These are phyloP conservation scores for Acanthoscelides obtectus DNA, from an alignment of 2,888 invertebrate genomes.

Conservation along the genomic window DNA sequence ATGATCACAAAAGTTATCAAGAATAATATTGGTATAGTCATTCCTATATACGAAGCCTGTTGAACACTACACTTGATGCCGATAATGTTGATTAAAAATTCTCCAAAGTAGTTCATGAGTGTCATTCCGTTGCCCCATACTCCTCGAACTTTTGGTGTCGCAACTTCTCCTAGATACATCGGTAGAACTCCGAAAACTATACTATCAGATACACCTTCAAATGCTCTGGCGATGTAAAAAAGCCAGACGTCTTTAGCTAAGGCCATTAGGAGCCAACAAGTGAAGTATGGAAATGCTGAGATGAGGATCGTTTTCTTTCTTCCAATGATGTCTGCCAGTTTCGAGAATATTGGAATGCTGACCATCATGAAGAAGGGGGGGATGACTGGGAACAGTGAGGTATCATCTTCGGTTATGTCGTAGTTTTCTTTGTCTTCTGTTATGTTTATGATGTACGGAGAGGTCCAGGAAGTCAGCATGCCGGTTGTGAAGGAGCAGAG, in stretches of 20 bases:
- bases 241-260: slow-evolving; percentile 30
- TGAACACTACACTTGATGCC: slow-evolving; percentile 49
- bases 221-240: slow-evolving; percentile 34
- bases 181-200: slow-evolving; percentile 31
- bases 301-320: slow-evolving; percentile 34
- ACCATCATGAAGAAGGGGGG: slow-evolving; percentile 34
- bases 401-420: slow-evolving; percentile 37
- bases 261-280: slow-evolving; percentile 29
- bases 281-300: slow-evolving; percentile 31
- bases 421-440: slow-evolving; percentile 31
- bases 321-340: slow-evolving; percentile 33
- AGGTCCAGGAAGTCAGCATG: slow-evolving; percentile 35
- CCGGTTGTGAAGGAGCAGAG: slow-evolving; percentile 30
- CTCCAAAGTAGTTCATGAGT: slow-evolving; percentile 30
- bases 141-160: slow-evolving; percentile 33
- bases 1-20: slow-evolving; percentile 54
- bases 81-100: slow-evolving; percentile 46
- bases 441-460: slow-evolving; percentile 39
- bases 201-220: slow-evolving; percentile 33
- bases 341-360: slow-evolving; percentile 30
- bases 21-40: slow-evolving; percentile 55
- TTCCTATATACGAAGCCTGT: slow-evolving; percentile 53
- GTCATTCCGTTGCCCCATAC: slow-evolving; percentile 34
- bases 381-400: slow-evolving; percentile 39
- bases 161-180: slow-evolving; percentile 32